A percentile compares a stretch with the other conserved stretches of the same genome.
These are phyloP conservation scores for Rachycentron canadum DNA, from an alignment of 2,797 vertebrate species.

Conservation along the genomic window DNA sequence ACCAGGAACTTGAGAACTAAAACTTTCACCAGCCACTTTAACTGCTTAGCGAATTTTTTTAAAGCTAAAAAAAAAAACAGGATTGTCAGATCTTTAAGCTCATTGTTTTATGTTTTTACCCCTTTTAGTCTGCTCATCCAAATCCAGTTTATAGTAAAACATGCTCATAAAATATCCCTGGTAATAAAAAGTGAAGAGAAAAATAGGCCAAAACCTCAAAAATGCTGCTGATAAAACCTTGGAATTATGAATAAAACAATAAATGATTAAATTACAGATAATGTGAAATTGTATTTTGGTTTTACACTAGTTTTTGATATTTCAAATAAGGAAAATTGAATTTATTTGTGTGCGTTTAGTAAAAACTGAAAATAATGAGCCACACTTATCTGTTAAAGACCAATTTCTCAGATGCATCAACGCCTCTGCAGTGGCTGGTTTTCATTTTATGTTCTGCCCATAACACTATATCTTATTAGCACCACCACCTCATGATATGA, in stretches of 20 bases:
- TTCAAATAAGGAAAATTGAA: not conserved
- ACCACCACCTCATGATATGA: slow-evolving; percentile 24
- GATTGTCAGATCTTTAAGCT: not conserved
- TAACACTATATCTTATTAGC: slow-evolving; percentile 21
- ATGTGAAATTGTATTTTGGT: slow-evolving; percentile 11
- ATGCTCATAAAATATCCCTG: not conserved
- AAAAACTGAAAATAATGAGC: slow-evolving; percentile 15
- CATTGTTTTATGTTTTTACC: not conserved
- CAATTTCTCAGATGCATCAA: not conserved
- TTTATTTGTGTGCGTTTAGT: not conserved
- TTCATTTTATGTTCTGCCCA: not conserved
- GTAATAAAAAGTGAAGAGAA: not conserved
- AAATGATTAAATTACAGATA: slow-evolving; percentile 1
- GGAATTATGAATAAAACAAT: not conserved
- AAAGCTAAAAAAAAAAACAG: not conserved
- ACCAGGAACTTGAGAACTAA: not conserved
- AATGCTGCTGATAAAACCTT: not conserved
- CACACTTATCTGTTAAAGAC: not conserved
- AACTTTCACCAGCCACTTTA: slow-evolving; percentile 5
- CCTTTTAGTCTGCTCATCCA: too few relatives aligned
- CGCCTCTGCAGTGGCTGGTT: slow-evolving; percentile 7
- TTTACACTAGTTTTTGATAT: slow-evolving; percentile 3
- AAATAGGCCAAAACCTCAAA: not conserved
- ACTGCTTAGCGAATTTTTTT: not conserved
- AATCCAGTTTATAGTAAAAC: not conserved